Evolutionary conservation across 2,888 invertebrate genomes (phyloP).

Genomic region (Dione juno): DNA sequence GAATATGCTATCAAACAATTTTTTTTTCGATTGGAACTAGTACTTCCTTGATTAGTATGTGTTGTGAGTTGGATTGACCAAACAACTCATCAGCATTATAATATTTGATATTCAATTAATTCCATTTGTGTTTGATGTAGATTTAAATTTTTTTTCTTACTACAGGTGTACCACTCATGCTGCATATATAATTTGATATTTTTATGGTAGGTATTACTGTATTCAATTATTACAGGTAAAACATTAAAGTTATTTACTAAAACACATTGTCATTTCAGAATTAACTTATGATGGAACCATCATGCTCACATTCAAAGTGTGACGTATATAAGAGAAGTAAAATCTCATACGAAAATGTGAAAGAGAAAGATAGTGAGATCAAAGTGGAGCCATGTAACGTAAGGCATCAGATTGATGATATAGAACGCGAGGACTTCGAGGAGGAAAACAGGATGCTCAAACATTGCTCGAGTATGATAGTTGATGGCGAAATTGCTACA

Average conservation of each 20-base stretch:
- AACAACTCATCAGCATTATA: no score
- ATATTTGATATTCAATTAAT: background rate
- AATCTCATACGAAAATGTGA: slow-evolving; percentile 59
- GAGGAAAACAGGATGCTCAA: slow-evolving; percentile 76
- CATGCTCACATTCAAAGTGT: slow-evolving; percentile 70
- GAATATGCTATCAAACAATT: no score
- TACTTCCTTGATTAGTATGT: no score
- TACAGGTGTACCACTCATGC: slow-evolving; percentile 45
- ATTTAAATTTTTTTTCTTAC: slow-evolving; percentile 20
- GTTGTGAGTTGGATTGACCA: no score
- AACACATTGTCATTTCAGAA: slow-evolving; percentile 40
- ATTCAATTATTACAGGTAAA: background rate
- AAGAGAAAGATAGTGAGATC: slow-evolving; percentile 67
- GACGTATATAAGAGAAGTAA: slow-evolving; percentile 64
- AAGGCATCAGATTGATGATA: slow-evolving; percentile 69
- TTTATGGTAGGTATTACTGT: slow-evolving; percentile 22
- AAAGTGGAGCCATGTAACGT: slow-evolving; percentile 54
- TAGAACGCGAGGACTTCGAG: slow-evolving; percentile 77
- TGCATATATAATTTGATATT: slow-evolving; percentile 22
- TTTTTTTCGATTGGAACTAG: no score
- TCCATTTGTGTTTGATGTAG: background rate
- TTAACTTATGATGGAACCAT: slow-evolving; percentile 71
- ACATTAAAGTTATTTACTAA: slow-evolving; percentile 35
- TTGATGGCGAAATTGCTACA: slow-evolving; percentile 65
- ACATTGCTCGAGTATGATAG: slow-evolving; percentile 71